Conservation (phyloP, 2,797 vertebrate species). For the Poecilia gillii region DNA sequence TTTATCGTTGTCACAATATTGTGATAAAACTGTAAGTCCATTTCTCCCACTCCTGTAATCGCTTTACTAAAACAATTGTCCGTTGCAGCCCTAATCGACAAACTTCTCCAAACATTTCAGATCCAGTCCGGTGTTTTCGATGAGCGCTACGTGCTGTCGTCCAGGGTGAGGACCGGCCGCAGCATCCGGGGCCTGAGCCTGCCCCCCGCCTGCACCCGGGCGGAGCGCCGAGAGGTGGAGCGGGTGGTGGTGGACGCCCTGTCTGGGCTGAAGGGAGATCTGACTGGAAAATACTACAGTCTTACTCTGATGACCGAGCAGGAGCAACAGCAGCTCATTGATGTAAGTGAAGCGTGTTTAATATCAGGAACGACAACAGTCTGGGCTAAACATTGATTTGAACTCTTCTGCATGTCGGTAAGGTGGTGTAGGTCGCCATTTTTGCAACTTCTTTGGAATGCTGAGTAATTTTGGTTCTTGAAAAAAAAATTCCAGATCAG, state of each 20-base stretch:
- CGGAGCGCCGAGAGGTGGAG: constrained; percentile 94
- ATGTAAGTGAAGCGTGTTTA: constrained; percentile 81
- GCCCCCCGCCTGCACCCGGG: constrained; percentile 92
- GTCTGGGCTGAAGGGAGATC: constrained; percentile 86
- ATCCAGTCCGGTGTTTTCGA: constrained; percentile 90
- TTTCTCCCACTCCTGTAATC: too few relatives aligned
- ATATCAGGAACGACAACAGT: neutral
- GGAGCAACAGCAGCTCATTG: constrained; percentile 96
- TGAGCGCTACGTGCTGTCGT: constrained; percentile 94
- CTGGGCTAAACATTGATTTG: neutral
- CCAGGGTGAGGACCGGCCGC: constrained; percentile 94
- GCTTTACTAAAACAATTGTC: too few relatives aligned
- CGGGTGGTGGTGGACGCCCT: constrained; percentile 89
- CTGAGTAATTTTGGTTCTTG: neutral
- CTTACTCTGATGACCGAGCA: constrained; percentile 91
- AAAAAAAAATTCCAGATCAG: too few relatives aligned
- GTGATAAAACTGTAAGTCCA: too few relatives aligned
- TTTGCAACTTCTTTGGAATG: neutral
- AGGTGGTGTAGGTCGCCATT: neutral
- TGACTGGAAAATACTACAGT: constrained; percentile 90
- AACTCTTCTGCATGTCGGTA: neutral
- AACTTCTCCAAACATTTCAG: constrained; percentile 68
- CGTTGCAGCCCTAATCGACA: neutral
- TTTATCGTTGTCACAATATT: too few relatives aligned
- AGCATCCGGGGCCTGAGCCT: constrained; percentile 95